Conservation (phyloP, 1,140 invertebrate genomes). For the Drosophila murphyi region DNA sequence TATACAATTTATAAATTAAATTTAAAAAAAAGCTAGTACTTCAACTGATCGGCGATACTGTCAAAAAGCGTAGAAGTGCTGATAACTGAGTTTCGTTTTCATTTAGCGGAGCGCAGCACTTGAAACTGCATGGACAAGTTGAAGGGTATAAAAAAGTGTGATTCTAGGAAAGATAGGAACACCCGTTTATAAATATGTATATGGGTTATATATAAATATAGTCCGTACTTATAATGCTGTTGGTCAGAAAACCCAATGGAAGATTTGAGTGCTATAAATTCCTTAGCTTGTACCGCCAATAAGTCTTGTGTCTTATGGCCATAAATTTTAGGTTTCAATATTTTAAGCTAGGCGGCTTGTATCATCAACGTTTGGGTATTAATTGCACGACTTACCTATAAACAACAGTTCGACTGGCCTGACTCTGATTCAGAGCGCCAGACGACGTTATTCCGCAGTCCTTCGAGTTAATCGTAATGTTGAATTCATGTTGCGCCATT, state of each 20-base stretch:
- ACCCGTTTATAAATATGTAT: not conserved
- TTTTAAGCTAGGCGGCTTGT: constrained; percentile 64
- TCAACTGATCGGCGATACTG: constrained; percentile 71
- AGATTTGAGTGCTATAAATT: constrained; percentile 47
- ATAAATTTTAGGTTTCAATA: constrained; percentile 57
- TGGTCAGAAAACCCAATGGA: constrained; percentile 54
- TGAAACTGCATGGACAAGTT: constrained; percentile 63
- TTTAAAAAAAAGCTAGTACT: constrained; percentile 62
- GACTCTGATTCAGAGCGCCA: constrained; percentile 20
- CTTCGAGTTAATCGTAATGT: constrained; percentile 45
- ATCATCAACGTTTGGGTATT: constrained; percentile 71
- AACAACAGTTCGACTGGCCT: constrained; percentile 5
- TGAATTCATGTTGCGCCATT: constrained; percentile 74
- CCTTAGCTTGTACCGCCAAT: constrained; percentile 63
- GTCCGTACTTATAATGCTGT: constrained; percentile 7
- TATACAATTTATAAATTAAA: constrained; percentile 72
- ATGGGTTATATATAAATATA: constrained; percentile 1
- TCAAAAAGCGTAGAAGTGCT: constrained; percentile 69
- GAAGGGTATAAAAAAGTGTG: constrained; percentile 57
- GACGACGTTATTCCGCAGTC: not conserved
- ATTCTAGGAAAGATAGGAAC: constrained; percentile 52
- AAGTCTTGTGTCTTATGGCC: constrained; percentile 68
- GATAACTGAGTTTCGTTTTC: constrained; percentile 49
- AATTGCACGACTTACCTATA: constrained; percentile 48
- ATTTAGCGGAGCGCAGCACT: constrained; percentile 50